Conservation (phyloP, 2,113 vertebrate genomes). For the Ceratotherium simum region DNA sequence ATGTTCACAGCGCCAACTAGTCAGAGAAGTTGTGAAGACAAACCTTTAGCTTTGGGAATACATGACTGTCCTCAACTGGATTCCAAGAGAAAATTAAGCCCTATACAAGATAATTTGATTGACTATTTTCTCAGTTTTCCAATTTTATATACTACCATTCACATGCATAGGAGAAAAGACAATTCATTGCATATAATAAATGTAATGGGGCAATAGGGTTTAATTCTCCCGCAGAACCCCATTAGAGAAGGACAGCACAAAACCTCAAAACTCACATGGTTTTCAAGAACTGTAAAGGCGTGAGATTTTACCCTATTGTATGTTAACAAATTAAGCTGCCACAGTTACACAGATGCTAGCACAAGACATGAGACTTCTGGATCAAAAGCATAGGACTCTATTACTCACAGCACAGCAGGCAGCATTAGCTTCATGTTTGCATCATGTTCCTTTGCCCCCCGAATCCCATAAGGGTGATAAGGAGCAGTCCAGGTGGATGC, state of each 20-base stretch:
- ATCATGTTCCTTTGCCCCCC: background rate
- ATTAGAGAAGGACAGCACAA: background rate
- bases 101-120: background rate
- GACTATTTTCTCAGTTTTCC: background rate
- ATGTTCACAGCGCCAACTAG: background rate
- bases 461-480: background rate
- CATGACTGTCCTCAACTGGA: background rate
- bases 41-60: slow-evolving; percentile 23
- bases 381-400: background rate
- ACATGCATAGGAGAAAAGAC: background rate
- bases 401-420: background rate
- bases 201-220: background rate
- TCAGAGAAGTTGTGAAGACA: background rate
- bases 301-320: background rate
- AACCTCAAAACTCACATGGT: background rate
- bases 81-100: slow-evolving; percentile 10
- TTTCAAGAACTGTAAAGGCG: background rate
- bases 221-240: background rate
- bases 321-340: background rate
- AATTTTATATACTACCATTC: background rate
- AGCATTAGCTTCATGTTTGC: background rate
- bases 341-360: background rate
- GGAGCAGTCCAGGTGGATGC: background rate
- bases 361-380: background rate
- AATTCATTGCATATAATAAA: background rate